Percentiles rank a stretch among this genome's conserved stretches.
Conservation (phyloP, 2,113 vertebrate genomes). For the Mus pahari region DNA sequence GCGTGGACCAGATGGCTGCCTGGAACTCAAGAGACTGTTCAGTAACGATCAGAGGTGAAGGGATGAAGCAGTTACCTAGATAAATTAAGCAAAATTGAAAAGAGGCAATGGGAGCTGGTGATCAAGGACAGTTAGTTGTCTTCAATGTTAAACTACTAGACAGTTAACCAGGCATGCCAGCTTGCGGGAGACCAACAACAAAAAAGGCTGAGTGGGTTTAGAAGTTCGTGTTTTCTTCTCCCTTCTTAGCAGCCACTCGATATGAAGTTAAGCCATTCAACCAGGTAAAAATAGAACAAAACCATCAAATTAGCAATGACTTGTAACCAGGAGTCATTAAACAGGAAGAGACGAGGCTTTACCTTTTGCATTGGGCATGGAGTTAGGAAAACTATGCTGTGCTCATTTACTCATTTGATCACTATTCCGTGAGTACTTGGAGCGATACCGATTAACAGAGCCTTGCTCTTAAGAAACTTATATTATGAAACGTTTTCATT, state of each 20-base stretch:
- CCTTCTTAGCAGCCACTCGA: not conserved
- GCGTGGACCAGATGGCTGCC: slow-evolving; percentile 9
- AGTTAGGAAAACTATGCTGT: not conserved
- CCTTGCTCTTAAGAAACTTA: not conserved
- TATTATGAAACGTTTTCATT: not conserved
- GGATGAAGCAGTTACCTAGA: slow-evolving; percentile 12
- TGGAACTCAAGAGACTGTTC: not conserved
- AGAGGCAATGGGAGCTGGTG: not conserved
- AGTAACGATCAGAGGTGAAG: not conserved
- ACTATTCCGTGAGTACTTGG: not conserved
- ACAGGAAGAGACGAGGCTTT: not conserved
- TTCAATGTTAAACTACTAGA: not conserved
- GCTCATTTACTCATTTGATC: not conserved
- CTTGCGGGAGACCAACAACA: not conserved
- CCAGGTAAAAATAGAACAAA: not conserved
- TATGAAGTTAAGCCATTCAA: not conserved
- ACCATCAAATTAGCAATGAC: not conserved
- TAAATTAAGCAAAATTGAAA: slow-evolving; percentile 40
- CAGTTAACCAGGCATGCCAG: not conserved
- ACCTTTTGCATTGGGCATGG: not conserved
- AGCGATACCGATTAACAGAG: not conserved
- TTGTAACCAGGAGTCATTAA: not conserved
- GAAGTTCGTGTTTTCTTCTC: not conserved
- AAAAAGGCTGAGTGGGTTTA: not conserved
- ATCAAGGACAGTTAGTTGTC: not conserved